A percentile compares a stretch with the other conserved stretches of the same genome.
Conservation (phyloP, 2,888 invertebrate genomes). For the Dasysyrphus tricinctus region DNA sequence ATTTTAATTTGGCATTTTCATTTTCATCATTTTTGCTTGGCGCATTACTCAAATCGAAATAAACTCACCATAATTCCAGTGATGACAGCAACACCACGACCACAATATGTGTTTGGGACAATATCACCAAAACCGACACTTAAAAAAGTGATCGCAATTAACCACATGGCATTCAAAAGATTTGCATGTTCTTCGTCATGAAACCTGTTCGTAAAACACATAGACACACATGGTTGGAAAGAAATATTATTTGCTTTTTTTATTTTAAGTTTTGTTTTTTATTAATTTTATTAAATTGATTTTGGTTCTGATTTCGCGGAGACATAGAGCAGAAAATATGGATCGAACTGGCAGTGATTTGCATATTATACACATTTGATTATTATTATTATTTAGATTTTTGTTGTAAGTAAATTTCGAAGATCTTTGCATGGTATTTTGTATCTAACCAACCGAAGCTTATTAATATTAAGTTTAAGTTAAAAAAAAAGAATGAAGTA, state of each 20-base stretch:
- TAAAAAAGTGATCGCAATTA: slow-evolving; percentile 99
- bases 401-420: slow-evolving; percentile 39
- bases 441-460: slow-evolving; percentile 72
- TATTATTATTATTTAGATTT: slow-evolving; percentile 9
- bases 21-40: slow-evolving; percentile 73
- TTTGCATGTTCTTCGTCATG: slow-evolving; percentile 99
- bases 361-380: slow-evolving; percentile 10
- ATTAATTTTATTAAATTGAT: slow-evolving; percentile 34
- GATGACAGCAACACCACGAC: slow-evolving; percentile 99
- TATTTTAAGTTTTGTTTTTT: slow-evolving; percentile 20
- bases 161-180: slow-evolving; percentile 99
- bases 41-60: slow-evolving; percentile 77
- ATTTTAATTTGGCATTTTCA: slow-evolving; percentile 78
- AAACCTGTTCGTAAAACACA: slow-evolving; percentile 87
- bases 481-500: slow-evolving; percentile 18
- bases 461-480: slow-evolving; percentile 13
- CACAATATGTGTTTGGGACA: slow-evolving; percentile 99
- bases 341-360: slow-evolving; percentile 64
- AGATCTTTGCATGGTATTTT: slow-evolving; percentile 40
- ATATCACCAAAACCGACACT: slow-evolving; percentile 99
- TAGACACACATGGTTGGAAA: slow-evolving; percentile 75
- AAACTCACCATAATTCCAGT: slow-evolving; percentile 99
- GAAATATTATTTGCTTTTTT: slow-evolving; percentile 46
- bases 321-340: slow-evolving; percentile 70
- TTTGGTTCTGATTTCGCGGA: slow-evolving; percentile 58